Evolutionary conservation across 2,113 vertebrate species (phyloP), one percentile per base, ranked within the genome.

Genomic region (Phalacrocorax carbo): DNA sequence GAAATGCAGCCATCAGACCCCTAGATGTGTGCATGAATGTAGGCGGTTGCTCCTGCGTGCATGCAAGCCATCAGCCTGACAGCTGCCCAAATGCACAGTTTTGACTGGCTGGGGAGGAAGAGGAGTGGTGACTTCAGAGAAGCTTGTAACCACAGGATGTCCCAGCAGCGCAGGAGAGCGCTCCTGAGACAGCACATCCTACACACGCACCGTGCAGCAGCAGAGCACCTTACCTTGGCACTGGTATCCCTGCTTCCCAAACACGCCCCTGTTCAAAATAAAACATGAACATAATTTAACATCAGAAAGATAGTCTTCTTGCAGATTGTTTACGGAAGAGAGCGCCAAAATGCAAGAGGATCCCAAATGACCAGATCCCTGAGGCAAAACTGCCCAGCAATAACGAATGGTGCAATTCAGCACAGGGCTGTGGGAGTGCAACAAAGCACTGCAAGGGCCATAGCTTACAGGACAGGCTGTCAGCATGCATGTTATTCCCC

Each of bases 161-260:
- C 70, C 87, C 79, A 83, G 92, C 44, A 82, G 82, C 58, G 58
- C 3, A 16, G 52, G 54, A 62, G 64, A 79, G 49, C 0, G 0
- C 26, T 76, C 51, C 81, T 8, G 2, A 69, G 65, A 26, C 70
- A 89, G 84, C 62, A 58, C 62, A 66, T 30, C 62, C 66, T 23
- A 12, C 26, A 51, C 29, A 86, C 19, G 11, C 10, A 0, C 11
- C 1, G 5, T 0, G 5, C 57, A 72, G 52, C n/a, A 84, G 48
- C 6, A 7, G 42, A 71, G 71, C 65, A 77, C 51, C 86, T 96
- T 98, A 99, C 99, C 99, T 99, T 99, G 99, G 97, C 99, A 99
- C 97, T 99, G 99, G 97, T 99, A 99, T 68, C 99, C 99, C 91
- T 99, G 99, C 93, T 99, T 99, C 71, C 99, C 99, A 98, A 99